Percentiles rank a stretch among this genome's conserved stretches.
Conservation (phyloP, 2,888 invertebrate genomes). For the Eugnorisma glareosa region DNA sequence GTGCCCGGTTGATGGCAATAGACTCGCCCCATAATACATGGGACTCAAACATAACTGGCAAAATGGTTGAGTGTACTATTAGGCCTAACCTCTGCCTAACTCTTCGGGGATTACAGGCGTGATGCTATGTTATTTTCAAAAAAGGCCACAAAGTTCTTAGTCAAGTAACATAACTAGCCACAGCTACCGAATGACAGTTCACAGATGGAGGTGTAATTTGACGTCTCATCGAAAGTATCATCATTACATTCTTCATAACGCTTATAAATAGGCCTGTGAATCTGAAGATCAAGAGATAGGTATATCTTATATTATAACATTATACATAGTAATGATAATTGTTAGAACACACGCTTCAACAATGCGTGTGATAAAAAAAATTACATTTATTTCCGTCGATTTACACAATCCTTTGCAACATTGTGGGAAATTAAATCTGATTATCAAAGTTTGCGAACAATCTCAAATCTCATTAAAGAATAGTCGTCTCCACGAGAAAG, state of each 20-base stretch:
- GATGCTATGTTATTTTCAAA: background rate
- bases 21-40: background rate
- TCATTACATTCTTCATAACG: slow-evolving; percentile 12
- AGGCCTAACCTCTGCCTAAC: background rate
- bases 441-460: slow-evolving; percentile 81
- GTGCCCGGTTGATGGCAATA: background rate
- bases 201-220: background rate
- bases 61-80: background rate
- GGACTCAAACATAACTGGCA: background rate
- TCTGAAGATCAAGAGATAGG: slow-evolving; percentile 40
- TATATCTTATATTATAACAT: slow-evolving; percentile 60
- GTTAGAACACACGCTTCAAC: slow-evolving; percentile 63
- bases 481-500: slow-evolving; percentile 81
- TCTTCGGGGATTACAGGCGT: too few species aligned
- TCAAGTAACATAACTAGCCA: too few species aligned
- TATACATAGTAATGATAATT: slow-evolving; percentile 59
- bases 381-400: slow-evolving; percentile 70
- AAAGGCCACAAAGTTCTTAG: background rate
- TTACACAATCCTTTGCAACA: slow-evolving; percentile 77
- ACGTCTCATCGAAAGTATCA: slow-evolving; percentile 31
- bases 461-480: slow-evolving; percentile 82
- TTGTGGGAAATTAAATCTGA: slow-evolving; percentile 75
- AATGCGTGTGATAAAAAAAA: slow-evolving; percentile 64
- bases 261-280: slow-evolving; percentile 49
- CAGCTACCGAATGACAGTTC: background rate